Conservation (phyloP, 2,113 vertebrate species). For the Myrmophylax atrothorax region DNA sequence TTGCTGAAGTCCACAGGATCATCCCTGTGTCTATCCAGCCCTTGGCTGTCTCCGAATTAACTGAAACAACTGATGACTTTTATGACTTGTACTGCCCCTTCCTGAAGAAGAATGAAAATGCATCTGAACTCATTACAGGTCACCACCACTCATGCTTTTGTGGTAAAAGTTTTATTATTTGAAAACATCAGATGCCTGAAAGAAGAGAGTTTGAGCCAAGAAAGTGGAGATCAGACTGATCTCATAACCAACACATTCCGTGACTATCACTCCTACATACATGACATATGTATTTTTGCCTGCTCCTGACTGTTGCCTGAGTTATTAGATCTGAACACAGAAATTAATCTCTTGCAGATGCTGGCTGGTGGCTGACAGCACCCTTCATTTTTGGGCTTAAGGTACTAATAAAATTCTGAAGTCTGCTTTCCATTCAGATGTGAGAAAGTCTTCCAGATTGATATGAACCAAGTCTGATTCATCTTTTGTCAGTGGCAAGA, state of each 20-base stretch:
- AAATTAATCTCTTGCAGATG: constrained; percentile 49
- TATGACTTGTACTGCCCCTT: background rate
- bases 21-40: background rate
- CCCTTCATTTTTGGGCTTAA: constrained; percentile 34
- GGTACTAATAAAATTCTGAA: constrained; percentile 34
- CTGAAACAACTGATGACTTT: background rate
- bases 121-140: background rate
- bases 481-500: background rate
- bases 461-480: background rate
- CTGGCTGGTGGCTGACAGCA: constrained; percentile 25
- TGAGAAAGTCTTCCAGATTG: background rate
- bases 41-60: background rate
- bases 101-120: background rate
- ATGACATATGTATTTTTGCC: constrained; percentile 4
- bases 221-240: background rate
- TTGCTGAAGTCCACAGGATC: background rate
- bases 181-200: background rate
- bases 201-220: background rate
- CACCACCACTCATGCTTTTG: background rate
- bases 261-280: constrained; percentile 5
- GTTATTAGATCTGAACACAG: constrained; percentile 12
- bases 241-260: background rate
- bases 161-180: background rate
- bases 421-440: constrained; percentile 31
- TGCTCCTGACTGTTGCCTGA: constrained; percentile 18